Evolutionary conservation across 2,888 invertebrate genomes (phyloP), one percentile per base, ranked within the genome.

Genomic region (Nomada goodeniana): DNA sequence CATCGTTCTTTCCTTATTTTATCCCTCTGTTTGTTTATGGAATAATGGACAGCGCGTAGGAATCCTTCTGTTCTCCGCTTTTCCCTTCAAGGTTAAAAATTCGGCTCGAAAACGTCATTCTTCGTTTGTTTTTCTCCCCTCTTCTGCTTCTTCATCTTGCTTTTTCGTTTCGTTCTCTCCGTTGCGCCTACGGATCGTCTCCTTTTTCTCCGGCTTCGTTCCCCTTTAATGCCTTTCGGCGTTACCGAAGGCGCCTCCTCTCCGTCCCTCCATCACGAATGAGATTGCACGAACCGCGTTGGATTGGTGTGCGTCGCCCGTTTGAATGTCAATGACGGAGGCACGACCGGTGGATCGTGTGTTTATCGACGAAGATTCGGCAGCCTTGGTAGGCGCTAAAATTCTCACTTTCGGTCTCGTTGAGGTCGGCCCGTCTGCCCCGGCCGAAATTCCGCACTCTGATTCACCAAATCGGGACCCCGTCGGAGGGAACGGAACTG

Each of bases 331-430:
- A 89, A 87, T 86, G 87, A 79, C 82, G 85, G 63, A 71, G 71
- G 50, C 10, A 65, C 60, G 63, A 67, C 64, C 59, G 61, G 23
- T 53, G 59, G 68, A 4, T 53, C 61, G 77, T 70, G 61, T 80
- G 79, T 85, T 84, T 82, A 81, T 86, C 78, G 84, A 69, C 80
- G 84, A 85, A 80, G 77, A 90, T 90, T 89, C 86, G 86, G 88
- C 84, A 89, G 88, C 92, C 92, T 92, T 92, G 91, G 77, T 78
- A 90, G 88, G 92, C 91, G 92, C 89, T 91, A 92, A 91, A 92
- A 92, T 89, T 92, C 91, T 86, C 92, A 90, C 91, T 91, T 89
- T 91, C 87, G 78, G 80, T 85, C 76, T 88, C 80, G 85, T 82
- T 86, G 65, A 80, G 86, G 80, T 82, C 79, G 82, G 68, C 70